Evolutionary conservation across 2,113 vertebrate genomes (phyloP).

Genomic region (Nipponia nippon): DNA sequence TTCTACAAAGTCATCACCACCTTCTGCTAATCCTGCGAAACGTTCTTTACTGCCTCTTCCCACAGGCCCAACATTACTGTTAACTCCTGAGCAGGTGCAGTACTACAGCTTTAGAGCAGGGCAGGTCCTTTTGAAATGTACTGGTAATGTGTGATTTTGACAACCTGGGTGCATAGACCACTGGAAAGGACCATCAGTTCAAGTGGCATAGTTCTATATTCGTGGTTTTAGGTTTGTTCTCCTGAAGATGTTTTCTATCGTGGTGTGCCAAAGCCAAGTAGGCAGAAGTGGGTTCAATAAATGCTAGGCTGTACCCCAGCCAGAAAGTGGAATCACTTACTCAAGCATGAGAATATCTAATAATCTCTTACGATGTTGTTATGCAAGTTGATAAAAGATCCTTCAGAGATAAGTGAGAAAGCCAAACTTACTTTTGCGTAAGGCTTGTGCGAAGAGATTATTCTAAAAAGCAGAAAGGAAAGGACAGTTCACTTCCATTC

Average conservation of each 20-base stretch:
- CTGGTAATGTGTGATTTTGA: neutral
- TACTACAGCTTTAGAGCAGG: neutral
- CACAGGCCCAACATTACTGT: neutral
- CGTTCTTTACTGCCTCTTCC: constrained; percentile 14
- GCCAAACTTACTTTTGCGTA: neutral
- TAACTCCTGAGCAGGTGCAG: constrained; percentile 75
- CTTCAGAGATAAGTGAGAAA: neutral
- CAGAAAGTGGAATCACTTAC: neutral
- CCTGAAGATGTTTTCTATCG: neutral
- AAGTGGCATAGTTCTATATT: neutral
- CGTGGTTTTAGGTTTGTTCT: neutral
- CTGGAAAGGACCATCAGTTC: neutral
- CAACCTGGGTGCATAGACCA: neutral
- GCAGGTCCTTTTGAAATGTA: neutral
- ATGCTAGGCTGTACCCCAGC: neutral
- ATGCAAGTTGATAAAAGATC: neutral
- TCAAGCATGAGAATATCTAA: neutral
- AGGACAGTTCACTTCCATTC: neutral
- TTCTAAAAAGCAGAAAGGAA: neutral
- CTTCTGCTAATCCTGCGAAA: constrained; percentile 41
- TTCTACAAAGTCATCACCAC: neutral
- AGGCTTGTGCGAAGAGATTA: neutral
- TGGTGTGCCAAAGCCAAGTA: neutral
- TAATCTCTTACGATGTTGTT: neutral
- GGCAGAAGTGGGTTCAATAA: neutral